These are phyloP conservation scores for Abscondita cerata DNA, from an alignment of 2,888 invertebrate species.

Conservation along the genomic window DNA sequence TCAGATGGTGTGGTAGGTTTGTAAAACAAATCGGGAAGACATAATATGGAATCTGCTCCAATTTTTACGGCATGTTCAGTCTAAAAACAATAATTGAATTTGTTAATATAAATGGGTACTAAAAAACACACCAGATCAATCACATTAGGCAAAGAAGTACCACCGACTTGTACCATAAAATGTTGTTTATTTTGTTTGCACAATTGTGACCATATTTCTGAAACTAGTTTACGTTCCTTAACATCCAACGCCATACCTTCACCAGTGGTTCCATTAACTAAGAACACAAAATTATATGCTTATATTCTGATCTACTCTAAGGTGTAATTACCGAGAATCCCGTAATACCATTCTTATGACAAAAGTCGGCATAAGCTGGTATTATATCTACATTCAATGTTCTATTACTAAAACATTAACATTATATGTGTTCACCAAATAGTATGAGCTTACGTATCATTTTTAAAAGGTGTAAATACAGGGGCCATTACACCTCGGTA, in stretches of 20 bases:
- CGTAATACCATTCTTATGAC: constrained; percentile 67
- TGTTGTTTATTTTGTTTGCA: constrained; percentile 64
- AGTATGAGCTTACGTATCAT: constrained; percentile 60
- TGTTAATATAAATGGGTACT: neutral
- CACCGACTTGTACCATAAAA: constrained; percentile 77
- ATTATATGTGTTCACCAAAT: neutral
- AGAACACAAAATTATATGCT: no score
- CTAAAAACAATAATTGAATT: constrained; percentile 54
- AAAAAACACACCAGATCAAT: constrained; percentile 63
- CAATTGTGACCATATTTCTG: constrained; percentile 69
- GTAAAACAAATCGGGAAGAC: constrained; percentile 79
- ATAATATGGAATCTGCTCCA: constrained; percentile 72
- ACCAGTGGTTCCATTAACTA: constrained; percentile 82
- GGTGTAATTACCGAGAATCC: no score
- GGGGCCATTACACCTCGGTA: constrained; percentile 74
- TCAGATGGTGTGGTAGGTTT: constrained; percentile 68
- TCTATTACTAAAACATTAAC: constrained; percentile 15
- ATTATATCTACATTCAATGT: constrained; percentile 49
- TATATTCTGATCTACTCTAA: no score
- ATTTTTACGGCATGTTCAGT: constrained; percentile 71
- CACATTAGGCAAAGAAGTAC: constrained; percentile 71
- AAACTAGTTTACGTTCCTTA: constrained; percentile 69
- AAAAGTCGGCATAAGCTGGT: constrained; percentile 69
- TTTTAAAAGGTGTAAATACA: constrained; percentile 72
- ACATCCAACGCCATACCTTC: constrained; percentile 75